Conservation (phyloP, 2,113 vertebrate genomes). For the Leucopternis melanops region DNA sequence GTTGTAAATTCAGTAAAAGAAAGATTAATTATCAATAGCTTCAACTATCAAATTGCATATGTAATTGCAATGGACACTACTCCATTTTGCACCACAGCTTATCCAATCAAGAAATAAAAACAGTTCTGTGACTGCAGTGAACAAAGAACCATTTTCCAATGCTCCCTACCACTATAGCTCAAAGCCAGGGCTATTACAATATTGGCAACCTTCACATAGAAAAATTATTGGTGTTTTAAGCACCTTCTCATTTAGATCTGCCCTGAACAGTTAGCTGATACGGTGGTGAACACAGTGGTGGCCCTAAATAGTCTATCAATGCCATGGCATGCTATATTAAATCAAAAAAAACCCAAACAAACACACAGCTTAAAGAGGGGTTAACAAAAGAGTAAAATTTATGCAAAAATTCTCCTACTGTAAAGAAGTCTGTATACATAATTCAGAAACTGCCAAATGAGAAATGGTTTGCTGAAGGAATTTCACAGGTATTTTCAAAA, state of each 20-base stretch:
- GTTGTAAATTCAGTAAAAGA: not conserved
- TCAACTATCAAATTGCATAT: not conserved
- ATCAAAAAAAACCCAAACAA: rapidly evolving
- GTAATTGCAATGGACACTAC: not conserved
- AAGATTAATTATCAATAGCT: not conserved
- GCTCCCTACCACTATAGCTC: not conserved
- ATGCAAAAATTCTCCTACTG: not conserved
- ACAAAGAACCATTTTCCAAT: not conserved
- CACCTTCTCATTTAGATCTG: not conserved
- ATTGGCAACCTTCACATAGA: not conserved
- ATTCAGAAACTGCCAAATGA: not conserved
- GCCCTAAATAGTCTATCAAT: not conserved
- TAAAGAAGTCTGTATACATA: not conserved
- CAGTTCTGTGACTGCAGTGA: not conserved
- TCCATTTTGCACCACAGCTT: not conserved
- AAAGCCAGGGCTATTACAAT: not conserved
- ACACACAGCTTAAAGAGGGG: not conserved
- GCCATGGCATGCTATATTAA: rapidly evolving
- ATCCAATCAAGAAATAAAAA: not conserved
- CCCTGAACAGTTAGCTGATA: not conserved
- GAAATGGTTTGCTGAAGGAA: not conserved
- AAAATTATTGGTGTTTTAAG: not conserved
- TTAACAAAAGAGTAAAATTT: not conserved
- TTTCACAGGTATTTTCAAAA: not conserved
- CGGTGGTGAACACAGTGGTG: not conserved